These are phyloP conservation scores for Capitulum mitella DNA, from an alignment of 2,888 invertebrate species.

Conservation along the genomic window DNA sequence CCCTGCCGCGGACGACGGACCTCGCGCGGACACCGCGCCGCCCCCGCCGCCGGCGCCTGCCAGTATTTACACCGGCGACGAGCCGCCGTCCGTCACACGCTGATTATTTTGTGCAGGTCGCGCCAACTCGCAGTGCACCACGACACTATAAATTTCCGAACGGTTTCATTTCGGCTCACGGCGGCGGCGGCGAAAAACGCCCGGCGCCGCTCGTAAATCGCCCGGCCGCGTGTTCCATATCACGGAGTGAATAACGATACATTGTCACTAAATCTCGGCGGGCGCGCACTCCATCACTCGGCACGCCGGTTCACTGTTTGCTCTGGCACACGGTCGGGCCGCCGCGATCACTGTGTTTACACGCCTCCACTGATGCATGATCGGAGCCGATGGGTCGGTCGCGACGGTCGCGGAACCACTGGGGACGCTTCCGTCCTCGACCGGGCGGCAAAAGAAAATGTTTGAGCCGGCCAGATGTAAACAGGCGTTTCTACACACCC, in stretches of 20 bases:
- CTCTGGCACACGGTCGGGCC: not conserved
- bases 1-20: no score
- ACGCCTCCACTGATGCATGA: conserved; percentile 10
- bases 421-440: conserved; percentile 6
- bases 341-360: conserved; percentile 12
- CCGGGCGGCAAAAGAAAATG: conserved; percentile 3
- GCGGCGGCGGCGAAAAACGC: conserved; percentile 16
- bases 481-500: conserved; percentile 7
- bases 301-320: not conserved
- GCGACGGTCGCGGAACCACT: conserved; percentile 4
- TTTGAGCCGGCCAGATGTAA: conserved; percentile 22
- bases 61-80: not conserved
- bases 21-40: no score
- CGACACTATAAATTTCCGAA: not conserved
- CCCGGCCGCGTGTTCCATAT: conserved; percentile 10
- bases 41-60: not conserved
- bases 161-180: conserved; percentile 1
- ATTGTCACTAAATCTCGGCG: conserved; percentile 22
- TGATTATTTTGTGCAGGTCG: conserved; percentile 17
- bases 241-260: conserved; percentile 22
- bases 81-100: not conserved
- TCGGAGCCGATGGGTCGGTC: not conserved
- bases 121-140: not conserved
- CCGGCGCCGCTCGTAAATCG: not conserved
- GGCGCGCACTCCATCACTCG: conserved; percentile 4